phyloP scores from a whole-genome alignment of 1,140 invertebrate genomes.

The Coenobita brevimanus region DNA sequence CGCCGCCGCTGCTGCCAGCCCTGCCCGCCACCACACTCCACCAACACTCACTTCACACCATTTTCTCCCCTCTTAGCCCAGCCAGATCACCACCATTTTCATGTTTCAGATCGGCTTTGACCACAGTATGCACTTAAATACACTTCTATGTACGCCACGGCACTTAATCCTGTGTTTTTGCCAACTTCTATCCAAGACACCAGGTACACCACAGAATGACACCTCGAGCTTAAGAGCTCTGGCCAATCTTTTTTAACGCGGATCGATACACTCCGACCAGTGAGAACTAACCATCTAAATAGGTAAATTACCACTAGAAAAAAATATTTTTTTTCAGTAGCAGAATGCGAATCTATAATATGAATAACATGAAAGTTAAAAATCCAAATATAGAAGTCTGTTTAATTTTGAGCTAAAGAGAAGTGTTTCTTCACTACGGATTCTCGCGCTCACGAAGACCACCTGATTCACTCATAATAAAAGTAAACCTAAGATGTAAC shows the following conservation, averaged over 20 bases:
- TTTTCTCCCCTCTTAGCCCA: constrained; percentile 24
- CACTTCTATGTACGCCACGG: background rate
- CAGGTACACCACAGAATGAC: background rate
- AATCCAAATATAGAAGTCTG: too few relatives aligned
- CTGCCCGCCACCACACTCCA: constrained; percentile 3
- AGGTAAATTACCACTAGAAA: background rate
- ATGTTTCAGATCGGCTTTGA: background rate
- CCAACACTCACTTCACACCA: constrained; percentile 51
- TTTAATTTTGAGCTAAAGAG: too few relatives aligned
- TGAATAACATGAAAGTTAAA: too few relatives aligned
- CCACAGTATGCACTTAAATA: constrained; percentile 31
- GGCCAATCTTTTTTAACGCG: constrained; percentile 46
- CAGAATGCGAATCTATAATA: background rate
- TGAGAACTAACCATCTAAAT: background rate
- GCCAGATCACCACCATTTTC: constrained; percentile 29
- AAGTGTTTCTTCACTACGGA: too few relatives aligned
- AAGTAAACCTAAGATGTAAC: background rate
- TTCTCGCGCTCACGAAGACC: constrained; percentile 23
- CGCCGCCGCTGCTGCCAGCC: constrained; percentile 3
- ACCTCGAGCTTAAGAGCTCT: constrained; percentile 44
- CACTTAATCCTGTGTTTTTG: background rate
- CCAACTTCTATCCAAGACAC: background rate
- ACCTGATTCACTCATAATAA: constrained; percentile 65
- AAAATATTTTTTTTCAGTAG: background rate
- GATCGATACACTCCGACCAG: constrained; percentile 57